Percentiles rank a stretch among this genome's conserved stretches.
phyloP scores from a whole-genome alignment of 2,888 invertebrate genomes.

The Apoda limacodes region DNA sequence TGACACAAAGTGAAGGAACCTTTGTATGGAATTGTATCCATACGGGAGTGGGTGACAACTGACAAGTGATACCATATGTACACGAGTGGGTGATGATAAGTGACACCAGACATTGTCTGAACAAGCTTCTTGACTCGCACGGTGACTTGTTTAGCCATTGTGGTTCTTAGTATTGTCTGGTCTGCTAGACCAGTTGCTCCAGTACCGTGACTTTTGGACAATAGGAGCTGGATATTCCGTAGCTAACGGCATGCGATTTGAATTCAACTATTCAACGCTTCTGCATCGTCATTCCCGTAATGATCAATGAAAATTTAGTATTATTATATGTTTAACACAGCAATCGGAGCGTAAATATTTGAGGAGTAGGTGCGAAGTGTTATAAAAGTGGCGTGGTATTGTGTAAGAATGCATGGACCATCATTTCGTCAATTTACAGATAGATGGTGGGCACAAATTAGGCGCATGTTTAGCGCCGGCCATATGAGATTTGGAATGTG shows the following conservation, averaged over 20 bases:
- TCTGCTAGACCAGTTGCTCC: slow-evolving; percentile 31
- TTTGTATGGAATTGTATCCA: too few relatives aligned
- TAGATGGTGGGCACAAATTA: too few relatives aligned
- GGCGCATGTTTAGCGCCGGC: too few relatives aligned
- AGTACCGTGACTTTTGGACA: slow-evolving; percentile 24
- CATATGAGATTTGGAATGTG: too few relatives aligned
- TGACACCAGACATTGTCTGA: slow-evolving; percentile 35
- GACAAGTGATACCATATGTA: slow-evolving; percentile 17
- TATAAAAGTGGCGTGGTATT: too few relatives aligned
- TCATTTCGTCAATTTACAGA: too few relatives aligned
- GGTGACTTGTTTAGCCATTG: slow-evolving; percentile 27
- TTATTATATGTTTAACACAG: too few relatives aligned
- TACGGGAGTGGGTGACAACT: slow-evolving; percentile 19
- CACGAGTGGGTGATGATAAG: slow-evolving; percentile 14
- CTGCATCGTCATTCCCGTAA: slow-evolving; percentile 30
- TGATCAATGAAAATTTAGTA: slow-evolving; percentile 24
- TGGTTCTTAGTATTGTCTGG: slow-evolving; percentile 35
- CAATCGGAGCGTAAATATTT: too few relatives aligned
- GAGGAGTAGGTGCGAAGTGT: too few relatives aligned
- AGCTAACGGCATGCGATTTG: slow-evolving; percentile 22
- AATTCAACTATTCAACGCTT: slow-evolving; percentile 23
- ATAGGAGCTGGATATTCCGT: too few relatives aligned
- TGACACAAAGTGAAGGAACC: too few relatives aligned
- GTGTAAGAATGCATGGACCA: too few relatives aligned
- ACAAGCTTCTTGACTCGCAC: slow-evolving; percentile 34